Base-by-base conservation (phyloP, 92 coral and sea anemone genomes). In the Bergia sp. region DNA sequence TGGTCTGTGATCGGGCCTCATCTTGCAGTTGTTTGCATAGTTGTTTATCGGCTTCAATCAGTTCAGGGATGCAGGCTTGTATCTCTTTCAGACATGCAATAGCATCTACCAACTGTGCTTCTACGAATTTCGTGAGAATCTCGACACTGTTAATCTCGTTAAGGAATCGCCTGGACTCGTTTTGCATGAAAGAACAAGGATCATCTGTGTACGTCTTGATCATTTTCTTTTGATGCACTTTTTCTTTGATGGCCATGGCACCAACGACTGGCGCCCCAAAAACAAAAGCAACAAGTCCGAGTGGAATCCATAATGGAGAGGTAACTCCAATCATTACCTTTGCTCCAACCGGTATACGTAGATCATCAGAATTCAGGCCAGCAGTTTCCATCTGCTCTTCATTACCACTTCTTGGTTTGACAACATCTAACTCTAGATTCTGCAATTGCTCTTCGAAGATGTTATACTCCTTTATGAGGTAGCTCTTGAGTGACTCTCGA, bases 281-380 rank as follows among this genome's bases (percentile, higher is more conserved):
- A 1, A 88, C 73, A 37, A 91, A 57, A 21, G 76, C 91, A 36
- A 76, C 90, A 7, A 93, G 71, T 18, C 87, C 85, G 20, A 93
- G 73, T 10, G 96, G 94, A 86, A 91, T 42, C 96, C 96, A 93
- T 66, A 93, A 3, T 6, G 93, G 94, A 55, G 20, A 7, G 2
- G 89, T 76, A 16, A 77, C 85, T 36, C 89, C 92, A 58, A 85
- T 7, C 16, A 77, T 40, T 15, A 89, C 66, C 75, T 89, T 84
- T 2, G 49, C 71, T 79, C 37, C n/a, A 0, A 29, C 45, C 5
- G 67, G 29, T 29, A 29, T 29, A 29, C 29, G 18, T 37, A 75
- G 13, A 47, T 3, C 53, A 16, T 5, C 43, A 37, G 3, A 29
- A 29, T 29, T 11, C 16, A 36, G 10, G 49, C 16, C 73, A 16